Evolutionary conservation across 2,113 vertebrate species (phyloP).

Genomic region (Cebidichthys violaceus): DNA sequence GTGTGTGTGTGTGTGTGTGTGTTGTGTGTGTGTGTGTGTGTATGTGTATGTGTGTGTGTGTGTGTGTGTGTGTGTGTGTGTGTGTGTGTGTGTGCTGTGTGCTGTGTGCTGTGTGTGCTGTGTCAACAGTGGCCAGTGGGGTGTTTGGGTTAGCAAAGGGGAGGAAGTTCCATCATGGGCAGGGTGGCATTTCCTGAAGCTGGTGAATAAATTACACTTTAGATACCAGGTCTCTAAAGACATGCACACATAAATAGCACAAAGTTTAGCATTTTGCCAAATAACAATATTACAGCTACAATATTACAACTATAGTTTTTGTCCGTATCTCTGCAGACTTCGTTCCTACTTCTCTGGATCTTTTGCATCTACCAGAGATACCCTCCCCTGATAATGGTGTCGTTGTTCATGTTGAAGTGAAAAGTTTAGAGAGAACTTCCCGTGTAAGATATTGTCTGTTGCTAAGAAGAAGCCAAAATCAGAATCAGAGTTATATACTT

Average conservation of each 20-base stretch:
- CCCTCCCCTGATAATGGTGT: neutral
- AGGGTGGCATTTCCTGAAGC: slow-evolving; percentile 81
- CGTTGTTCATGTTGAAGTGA: neutral
- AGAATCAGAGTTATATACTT: neutral
- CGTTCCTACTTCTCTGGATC: neutral
- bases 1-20: slow-evolving; percentile 17
- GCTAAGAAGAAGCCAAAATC: neutral
- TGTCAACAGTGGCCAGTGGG: slow-evolving; percentile 14
- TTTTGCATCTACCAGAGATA: neutral
- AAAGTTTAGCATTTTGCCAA: neutral
- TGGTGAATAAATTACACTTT: slow-evolving; percentile 62
- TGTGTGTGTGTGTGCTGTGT: slow-evolving; percentile 21
- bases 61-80: slow-evolving; percentile 19
- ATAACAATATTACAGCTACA: neutral
- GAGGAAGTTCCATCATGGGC: slow-evolving; percentile 73
- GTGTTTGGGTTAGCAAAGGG: slow-evolving; percentile 72
- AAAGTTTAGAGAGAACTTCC: slow-evolving; percentile 6
- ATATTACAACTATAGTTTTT: neutral
- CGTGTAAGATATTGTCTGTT: neutral
- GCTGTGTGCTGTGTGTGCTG: too few relatives aligned
- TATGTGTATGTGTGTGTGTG: neutral
- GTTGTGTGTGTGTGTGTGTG: neutral
- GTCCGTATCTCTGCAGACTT: neutral
- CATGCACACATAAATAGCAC: neutral
- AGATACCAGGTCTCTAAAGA: slow-evolving; percentile 20